Percentiles rank a stretch among this genome's conserved stretches.
Conservation (phyloP, 35 echinoderm and acorn worm genomes). For the Diadema setosum region DNA sequence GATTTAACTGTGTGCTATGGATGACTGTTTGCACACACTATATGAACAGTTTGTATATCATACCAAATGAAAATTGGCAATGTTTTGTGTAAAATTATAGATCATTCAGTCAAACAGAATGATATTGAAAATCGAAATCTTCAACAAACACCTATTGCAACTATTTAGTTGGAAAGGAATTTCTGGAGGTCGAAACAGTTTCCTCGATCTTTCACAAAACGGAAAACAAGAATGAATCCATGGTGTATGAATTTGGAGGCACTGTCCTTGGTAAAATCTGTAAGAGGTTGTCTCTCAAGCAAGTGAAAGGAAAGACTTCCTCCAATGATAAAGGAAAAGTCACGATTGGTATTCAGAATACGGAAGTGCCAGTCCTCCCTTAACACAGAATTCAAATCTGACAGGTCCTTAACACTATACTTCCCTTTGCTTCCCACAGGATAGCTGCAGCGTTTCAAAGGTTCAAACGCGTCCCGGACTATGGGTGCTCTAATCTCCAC, state of each 20-base stretch:
- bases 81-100: not conserved
- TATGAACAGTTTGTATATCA: too few species aligned
- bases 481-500: not conserved
- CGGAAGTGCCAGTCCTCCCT: not conserved
- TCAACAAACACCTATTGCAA: not conserved
- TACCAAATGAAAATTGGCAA: not conserved
- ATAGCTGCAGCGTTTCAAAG: not conserved
- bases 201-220: not conserved
- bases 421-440: not conserved
- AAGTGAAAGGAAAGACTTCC: conserved; percentile 5
- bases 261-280: not conserved
- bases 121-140: not conserved
- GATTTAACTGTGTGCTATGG: too few species aligned
- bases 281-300: conserved; percentile 20
- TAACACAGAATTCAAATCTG: not conserved
- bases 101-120: not conserved
- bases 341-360: not conserved
- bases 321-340: conserved; percentile 15
- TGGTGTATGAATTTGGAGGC: not conserved
- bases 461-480: not conserved
- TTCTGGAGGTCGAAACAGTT: not conserved
- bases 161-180: not conserved
- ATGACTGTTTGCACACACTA: too few species aligned
- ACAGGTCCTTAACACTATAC: not conserved
- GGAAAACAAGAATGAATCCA: conserved; percentile 17